Base-by-base conservation (phyloP, 2,113 vertebrate species). In the Orycteropus afer region DNA sequence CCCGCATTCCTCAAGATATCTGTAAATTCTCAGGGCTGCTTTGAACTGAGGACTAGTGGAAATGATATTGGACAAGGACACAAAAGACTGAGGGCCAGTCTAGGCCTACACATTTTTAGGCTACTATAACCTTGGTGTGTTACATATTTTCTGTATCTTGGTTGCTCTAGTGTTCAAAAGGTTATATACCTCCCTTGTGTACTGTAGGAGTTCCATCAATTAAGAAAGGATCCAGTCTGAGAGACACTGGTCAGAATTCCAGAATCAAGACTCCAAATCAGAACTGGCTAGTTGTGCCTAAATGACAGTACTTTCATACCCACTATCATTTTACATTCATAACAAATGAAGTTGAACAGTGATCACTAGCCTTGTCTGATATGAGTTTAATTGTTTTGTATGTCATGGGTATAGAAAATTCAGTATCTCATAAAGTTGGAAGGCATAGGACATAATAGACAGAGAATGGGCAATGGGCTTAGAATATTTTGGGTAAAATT, bases 361-460 rank as follows among this genome's bases (percentile, higher is more conserved):
- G 40, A 53, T 11, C 12, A 20, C 7, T 11, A 71, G 14, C 27
- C 7, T 65, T 61, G 7, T 88, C 5, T 80, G 45, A 63, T 22
- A 91, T 89, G 74, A 82, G 37, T 74, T n/a, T 82, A 90, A 94
- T 67, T 65, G 37, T 12, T 47, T 61, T 83, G 42, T 71, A 18
- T 83, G 32, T 22, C 37, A 80, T 11, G 6, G 45, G 1, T 9
- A 47, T 18, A 81, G 55, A 83, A 90, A 73, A 2, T 34, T 25
- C 15, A 57, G 2, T 25, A 5, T 20, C 27, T 27, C 42, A 45
- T 49, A 25, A 71, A 55, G 29, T 49, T 89, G 9, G 65, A 32
- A 91, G 17, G 34, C 49, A 82, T 59, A 49, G 51, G 53, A 12
- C 3, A 34, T 59, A 84, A 49, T 25, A 17, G 20, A 76, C 34